A percentile compares a stretch with the other conserved stretches of the same genome.
These are phyloP conservation scores for Halictus quadricinctus DNA, from an alignment of 2,888 invertebrate genomes.

Conservation along the genomic window DNA sequence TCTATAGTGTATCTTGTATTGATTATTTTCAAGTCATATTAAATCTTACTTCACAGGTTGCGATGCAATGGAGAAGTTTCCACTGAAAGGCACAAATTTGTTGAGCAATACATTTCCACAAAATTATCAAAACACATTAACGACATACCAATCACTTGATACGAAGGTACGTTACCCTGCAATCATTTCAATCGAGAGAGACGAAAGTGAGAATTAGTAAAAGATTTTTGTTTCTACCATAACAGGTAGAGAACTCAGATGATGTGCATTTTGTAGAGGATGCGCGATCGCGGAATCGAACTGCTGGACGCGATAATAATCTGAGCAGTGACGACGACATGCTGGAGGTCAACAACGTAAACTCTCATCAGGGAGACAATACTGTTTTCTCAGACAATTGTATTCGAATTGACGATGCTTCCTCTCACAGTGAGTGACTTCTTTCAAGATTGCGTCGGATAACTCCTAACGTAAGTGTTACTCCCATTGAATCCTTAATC, in stretches of 20 bases:
- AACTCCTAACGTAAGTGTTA: background rate
- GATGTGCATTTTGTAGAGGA: conserved; percentile 76
- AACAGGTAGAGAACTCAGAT: conserved; percentile 77
- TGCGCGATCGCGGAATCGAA: conserved; percentile 74
- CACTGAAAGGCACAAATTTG: conserved; percentile 84
- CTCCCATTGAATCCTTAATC: conserved; percentile 16
- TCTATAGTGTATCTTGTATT: background rate
- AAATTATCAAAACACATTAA: conserved; percentile 75
- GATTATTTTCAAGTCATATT: background rate
- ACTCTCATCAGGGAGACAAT: conserved; percentile 76
- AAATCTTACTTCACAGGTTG: conserved; percentile 67
- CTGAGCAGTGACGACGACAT: conserved; percentile 81
- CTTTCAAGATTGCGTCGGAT: background rate
- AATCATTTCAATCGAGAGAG: background rate
- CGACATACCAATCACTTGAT: conserved; percentile 80
- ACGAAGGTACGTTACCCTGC: conserved; percentile 75
- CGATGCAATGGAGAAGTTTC: conserved; percentile 88
- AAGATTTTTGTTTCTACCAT: background rate
- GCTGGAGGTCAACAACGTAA: conserved; percentile 78
- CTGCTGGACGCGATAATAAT: conserved; percentile 74
- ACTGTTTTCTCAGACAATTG: conserved; percentile 78
- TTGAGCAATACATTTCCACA: conserved; percentile 72
- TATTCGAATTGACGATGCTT: conserved; percentile 79
- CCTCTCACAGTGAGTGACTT: conserved; percentile 78
- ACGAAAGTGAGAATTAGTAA: background rate